phyloP scores from a whole-genome alignment of 2,797 vertebrate species.

The Tachyglossus aculeatus region DNA sequence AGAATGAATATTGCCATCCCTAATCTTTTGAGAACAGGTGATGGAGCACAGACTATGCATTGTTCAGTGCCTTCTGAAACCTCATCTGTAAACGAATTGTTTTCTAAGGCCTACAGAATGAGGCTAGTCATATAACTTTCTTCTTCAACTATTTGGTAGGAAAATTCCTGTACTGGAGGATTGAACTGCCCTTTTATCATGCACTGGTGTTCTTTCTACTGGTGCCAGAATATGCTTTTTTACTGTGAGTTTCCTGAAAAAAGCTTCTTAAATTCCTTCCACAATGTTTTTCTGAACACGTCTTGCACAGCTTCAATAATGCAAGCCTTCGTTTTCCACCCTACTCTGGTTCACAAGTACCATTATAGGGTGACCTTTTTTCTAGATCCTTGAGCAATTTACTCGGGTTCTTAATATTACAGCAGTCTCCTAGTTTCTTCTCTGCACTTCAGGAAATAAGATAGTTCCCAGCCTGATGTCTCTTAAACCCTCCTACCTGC shows the following conservation, averaged over 20 bases:
- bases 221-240: neutral
- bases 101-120: too few species aligned
- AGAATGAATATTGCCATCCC: too few species aligned
- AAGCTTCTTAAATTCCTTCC: neutral
- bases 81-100: neutral
- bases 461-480: conserved; percentile 39
- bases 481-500: conserved; percentile 23
- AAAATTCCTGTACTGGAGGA: too few species aligned
- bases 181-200: too few species aligned
- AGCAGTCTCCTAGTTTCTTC: conserved; percentile 32
- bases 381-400: conserved; percentile 20
- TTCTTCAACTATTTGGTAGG: too few species aligned
- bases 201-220: neutral
- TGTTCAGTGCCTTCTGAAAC: neutral
- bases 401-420: neutral
- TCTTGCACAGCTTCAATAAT: too few species aligned
- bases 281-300: neutral
- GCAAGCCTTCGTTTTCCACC: too few species aligned
- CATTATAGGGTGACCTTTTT: neutral
- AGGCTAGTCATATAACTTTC: too few species aligned
- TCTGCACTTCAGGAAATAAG: conserved; percentile 52
- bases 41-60: too few species aligned
- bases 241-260: neutral
- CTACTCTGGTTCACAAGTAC: too few species aligned
- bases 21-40: neutral